These are phyloP conservation scores for Scatophagus argus DNA, from an alignment of 2,113 vertebrate genomes.

Conservation along the genomic window DNA sequence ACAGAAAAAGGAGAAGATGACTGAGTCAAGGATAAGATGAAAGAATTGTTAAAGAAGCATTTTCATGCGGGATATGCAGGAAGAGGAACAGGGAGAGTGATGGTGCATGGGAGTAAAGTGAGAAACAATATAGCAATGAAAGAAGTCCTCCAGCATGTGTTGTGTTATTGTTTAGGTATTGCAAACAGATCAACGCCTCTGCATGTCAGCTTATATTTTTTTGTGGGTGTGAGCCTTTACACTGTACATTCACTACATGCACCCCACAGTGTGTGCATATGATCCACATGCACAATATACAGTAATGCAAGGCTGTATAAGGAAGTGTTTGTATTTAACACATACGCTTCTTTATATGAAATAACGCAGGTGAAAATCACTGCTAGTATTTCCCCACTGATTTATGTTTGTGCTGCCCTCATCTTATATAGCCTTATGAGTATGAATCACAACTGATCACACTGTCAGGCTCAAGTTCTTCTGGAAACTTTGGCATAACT, in stretches of 20 bases:
- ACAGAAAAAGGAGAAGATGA: constrained; percentile 46
- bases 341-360: neutral
- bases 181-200: neutral
- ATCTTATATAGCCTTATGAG: neutral
- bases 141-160: constrained; percentile 12
- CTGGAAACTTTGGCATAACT: neutral
- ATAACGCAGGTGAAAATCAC: neutral
- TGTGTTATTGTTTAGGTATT: constrained; percentile 7
- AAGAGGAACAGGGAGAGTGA: constrained; percentile 16
- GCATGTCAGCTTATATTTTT: constrained; percentile 3
- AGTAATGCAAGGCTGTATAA: neutral
- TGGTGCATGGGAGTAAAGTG: constrained; percentile 37
- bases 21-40: constrained; percentile 46
- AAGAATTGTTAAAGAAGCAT: constrained; percentile 32
- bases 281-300: neutral
- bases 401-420: neutral
- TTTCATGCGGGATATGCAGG: constrained; percentile 18
- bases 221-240: neutral
- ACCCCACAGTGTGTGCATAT: neutral
- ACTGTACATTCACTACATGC: neutral
- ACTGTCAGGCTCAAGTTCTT: constrained; percentile 2
- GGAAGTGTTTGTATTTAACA: neutral
- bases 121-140: constrained; percentile 29
- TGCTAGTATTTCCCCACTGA: neutral
- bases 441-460: constrained; percentile 19